Base-by-base conservation (phyloP, 2,888 invertebrate species). In the Odontocolon sp. region DNA sequence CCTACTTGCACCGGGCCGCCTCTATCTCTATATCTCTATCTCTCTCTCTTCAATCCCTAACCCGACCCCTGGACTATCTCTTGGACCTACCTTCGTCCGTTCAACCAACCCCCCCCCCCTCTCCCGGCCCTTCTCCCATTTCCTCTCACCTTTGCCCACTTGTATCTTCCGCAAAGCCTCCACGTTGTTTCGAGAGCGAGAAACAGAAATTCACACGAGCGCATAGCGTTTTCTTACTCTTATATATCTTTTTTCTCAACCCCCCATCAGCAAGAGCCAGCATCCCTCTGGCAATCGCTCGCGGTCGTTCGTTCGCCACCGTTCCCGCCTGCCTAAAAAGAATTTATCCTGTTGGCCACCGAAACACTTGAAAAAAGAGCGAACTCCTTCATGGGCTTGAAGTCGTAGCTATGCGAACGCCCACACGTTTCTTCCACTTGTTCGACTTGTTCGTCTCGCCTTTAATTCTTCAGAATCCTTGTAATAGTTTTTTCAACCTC, bases 1-100 rank as follows among this genome's bases (percentile, higher is more conserved):
- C 86, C 85, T 88, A 88, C 90, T 90, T 90, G 89, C 89, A 90
- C 86, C 85, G 80, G 45, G 82, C 85, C 82, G 85, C 84, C 85
- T 85, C 82, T 80, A 82, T 78, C 78, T 78, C 66, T 81, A 78
- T 47, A 50, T 33, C 71, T 61, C 79, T 70, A 75, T 79, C 57
- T 64, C 57, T 52, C 57, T 45, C 81, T 81, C 81, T 77, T 57
- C 45, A 66, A 64, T 64, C 78, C 73, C 76, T 36, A 69, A 71
- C 77, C 79, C n/a, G n/a, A n/a, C n/a, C 70, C 71, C 69, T 71
- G 73, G 80, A 79, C 79, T 74, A 68, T 73, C 77, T 66, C 67
- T 77, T 75, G 71, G 78, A 78, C 78, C 54, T 59, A 61, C 70
- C 74, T 68, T 71, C 71, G 68, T 47, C 69, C 74, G 56, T 50